phyloP scores from a whole-genome alignment of 2,888 invertebrate species.

The Rhagium mordax region DNA sequence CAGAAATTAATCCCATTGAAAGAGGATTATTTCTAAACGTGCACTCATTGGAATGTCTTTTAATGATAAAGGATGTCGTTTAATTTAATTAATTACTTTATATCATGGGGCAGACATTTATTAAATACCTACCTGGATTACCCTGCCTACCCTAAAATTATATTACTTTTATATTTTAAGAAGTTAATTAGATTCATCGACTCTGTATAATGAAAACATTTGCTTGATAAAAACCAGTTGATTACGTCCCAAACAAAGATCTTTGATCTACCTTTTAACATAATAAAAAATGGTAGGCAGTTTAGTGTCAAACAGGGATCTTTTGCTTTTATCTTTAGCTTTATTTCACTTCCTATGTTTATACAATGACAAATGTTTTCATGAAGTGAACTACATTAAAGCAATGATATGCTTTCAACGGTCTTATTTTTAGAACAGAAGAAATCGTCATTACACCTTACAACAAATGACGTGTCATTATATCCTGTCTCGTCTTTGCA shows the following conservation, averaged over 20 bases:
- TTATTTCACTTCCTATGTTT: conserved; percentile 15
- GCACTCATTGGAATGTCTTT: no score
- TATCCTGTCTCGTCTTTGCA: background rate
- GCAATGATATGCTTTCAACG: conserved; percentile 8
- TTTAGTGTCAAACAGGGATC: background rate
- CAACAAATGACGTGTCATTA: conserved; percentile 17
- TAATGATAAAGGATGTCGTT: no score
- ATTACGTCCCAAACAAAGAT: background rate
- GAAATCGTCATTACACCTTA: conserved; percentile 17
- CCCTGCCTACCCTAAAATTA: no score
- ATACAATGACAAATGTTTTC: conserved; percentile 8
- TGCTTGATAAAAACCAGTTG: background rate
- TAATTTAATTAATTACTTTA: no score
- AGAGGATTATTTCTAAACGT: no score
- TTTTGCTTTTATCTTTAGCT: conserved; percentile 6
- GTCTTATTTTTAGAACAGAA: conserved; percentile 20
- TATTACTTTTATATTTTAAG: no score
- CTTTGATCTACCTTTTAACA: conserved; percentile 2
- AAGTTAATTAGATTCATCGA: no score
- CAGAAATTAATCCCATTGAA: no score
- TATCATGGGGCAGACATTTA: no score
- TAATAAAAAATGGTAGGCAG: background rate
- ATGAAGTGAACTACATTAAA: conserved; percentile 21
- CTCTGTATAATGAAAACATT: background rate
- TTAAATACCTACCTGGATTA: no score